These are phyloP conservation scores for Plusia festucae DNA, from an alignment of 2,888 invertebrate species.

Conservation along the genomic window DNA sequence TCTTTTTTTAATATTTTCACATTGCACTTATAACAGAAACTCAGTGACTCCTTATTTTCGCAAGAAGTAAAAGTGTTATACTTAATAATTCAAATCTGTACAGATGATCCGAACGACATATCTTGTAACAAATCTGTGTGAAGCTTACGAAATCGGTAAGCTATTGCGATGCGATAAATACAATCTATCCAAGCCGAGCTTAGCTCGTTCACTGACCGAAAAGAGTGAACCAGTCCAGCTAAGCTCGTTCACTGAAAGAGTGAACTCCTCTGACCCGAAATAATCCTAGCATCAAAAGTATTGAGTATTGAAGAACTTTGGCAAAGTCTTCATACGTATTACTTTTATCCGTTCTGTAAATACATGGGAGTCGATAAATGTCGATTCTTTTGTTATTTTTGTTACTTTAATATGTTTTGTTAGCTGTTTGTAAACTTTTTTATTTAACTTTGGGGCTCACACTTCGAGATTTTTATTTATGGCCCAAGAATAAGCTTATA, in stretches of 20 bases:
- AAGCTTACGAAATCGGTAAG: background rate
- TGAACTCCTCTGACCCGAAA: conserved; percentile 16
- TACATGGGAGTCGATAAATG: conserved; percentile 2
- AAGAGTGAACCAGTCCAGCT: background rate
- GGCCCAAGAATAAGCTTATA: too few relatives aligned
- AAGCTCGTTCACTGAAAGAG: conserved; percentile 12
- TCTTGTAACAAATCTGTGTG: background rate
- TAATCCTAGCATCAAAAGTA: conserved; percentile 26
- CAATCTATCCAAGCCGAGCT: background rate
- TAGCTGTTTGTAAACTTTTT: background rate
- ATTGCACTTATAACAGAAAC: too few relatives aligned
- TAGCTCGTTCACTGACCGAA: conserved; percentile 11
- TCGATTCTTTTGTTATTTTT: conserved; percentile 1
- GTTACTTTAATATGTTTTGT: background rate
- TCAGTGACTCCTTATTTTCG: too few relatives aligned
- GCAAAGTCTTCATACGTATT: conserved; percentile 6
- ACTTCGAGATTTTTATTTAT: background rate
- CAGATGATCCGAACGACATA: background rate
- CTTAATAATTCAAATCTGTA: background rate
- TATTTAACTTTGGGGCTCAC: background rate
- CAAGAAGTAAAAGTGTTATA: background rate
- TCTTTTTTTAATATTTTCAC: too few relatives aligned
- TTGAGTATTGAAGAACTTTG: conserved; percentile 19
- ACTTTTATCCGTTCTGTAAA: conserved; percentile 11
- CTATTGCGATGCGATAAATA: background rate